These are phyloP conservation scores for Cephus sareptanus DNA, from an alignment of 2,888 invertebrate genomes.

Conservation along the genomic window DNA sequence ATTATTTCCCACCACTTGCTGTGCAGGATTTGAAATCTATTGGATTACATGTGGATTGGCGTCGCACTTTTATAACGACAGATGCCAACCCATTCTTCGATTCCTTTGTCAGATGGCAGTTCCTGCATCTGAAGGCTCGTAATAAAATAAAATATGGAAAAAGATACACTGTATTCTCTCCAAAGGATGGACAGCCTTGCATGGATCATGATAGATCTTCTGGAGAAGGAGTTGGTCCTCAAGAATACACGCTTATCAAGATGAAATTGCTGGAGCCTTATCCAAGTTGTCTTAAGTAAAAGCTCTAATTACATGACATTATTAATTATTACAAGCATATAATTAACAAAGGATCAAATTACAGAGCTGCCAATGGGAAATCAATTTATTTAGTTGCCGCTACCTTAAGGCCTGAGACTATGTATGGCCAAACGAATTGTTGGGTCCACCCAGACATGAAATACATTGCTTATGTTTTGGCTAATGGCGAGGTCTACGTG, in stretches of 20 bases:
- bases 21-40: constrained; percentile 87
- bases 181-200: constrained; percentile 96
- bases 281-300: constrained; percentile 65
- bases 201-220: constrained; percentile 98
- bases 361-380: constrained; percentile 69
- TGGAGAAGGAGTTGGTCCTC: constrained; percentile 98
- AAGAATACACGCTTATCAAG: constrained; percentile 97
- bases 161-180: constrained; percentile 95
- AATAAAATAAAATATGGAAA: constrained; percentile 97
- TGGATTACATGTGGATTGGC: constrained; percentile 97
- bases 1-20: constrained; percentile 94
- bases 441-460: constrained; percentile 96
- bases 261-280: constrained; percentile 84
- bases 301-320: neutral
- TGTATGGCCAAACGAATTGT: constrained; percentile 99
- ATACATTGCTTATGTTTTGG: constrained; percentile 87
- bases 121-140: constrained; percentile 82
- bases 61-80: constrained; percentile 97
- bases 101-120: constrained; percentile 98
- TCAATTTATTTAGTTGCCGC: constrained; percentile 92
- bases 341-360: constrained; percentile 37
- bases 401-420: constrained; percentile 98
- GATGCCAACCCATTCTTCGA: constrained; percentile 98
- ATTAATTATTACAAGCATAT: neutral
- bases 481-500: constrained; percentile 82